These are phyloP conservation scores for Leptodirus hochenwartii DNA, from an alignment of 2,888 invertebrate genomes.

Conservation along the genomic window DNA sequence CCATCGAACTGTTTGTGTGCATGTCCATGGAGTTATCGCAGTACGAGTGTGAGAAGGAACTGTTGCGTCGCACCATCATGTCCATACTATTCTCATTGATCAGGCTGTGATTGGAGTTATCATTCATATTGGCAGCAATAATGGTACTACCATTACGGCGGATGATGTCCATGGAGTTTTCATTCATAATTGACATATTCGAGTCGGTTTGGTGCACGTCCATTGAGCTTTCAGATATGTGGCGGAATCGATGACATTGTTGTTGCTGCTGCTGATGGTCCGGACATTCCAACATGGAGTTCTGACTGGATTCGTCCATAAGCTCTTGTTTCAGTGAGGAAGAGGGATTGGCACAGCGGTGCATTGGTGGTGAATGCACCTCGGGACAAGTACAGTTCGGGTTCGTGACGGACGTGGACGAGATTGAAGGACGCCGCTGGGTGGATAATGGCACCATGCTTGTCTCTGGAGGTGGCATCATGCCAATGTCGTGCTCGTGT, in stretches of 20 bases:
- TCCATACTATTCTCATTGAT: conserved; percentile 17
- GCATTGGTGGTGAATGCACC: conserved; percentile 30
- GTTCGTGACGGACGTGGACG: conserved; percentile 35
- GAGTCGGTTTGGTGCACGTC: conserved; percentile 27
- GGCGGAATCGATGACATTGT: conserved; percentile 21
- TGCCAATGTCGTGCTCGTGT: conserved; percentile 39
- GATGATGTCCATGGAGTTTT: conserved; percentile 32
- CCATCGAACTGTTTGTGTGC: too few species aligned
- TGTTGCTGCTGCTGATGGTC: conserved; percentile 13
- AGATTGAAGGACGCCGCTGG: conserved; percentile 37
- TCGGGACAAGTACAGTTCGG: conserved; percentile 15
- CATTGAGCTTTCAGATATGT: conserved; percentile 27
- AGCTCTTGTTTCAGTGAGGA: conserved; percentile 38
- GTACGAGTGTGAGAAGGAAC: too few species aligned
- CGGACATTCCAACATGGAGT: conserved; percentile 30
- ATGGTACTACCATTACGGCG: conserved; percentile 17
- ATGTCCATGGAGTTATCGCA: too few species aligned
- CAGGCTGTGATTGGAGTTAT: conserved; percentile 23
- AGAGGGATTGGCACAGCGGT: too few species aligned
- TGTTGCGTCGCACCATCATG: too few species aligned
- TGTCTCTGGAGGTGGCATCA: conserved; percentile 51
- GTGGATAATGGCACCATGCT: conserved; percentile 36
- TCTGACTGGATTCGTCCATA: conserved; percentile 54
- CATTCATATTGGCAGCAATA: conserved; percentile 17
- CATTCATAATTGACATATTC: conserved; percentile 28